A percentile compares a stretch with the other conserved stretches of the same genome.
Evolutionary conservation across 2,888 invertebrate species (phyloP).

Genomic region (Litoditis marina): DNA sequence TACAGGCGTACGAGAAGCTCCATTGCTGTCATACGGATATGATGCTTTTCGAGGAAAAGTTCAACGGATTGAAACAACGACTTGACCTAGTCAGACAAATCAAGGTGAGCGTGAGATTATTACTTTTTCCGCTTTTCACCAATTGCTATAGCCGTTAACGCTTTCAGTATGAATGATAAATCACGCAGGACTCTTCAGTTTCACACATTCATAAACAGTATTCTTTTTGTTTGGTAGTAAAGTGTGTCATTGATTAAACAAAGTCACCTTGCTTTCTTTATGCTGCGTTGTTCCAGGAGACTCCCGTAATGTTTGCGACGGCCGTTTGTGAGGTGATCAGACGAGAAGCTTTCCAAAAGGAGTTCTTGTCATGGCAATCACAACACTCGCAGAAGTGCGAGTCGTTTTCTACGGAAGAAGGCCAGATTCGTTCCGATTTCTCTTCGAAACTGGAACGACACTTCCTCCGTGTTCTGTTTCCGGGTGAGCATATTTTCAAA

Average conservation of each 20-base stretch:
- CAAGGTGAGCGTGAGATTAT: slow-evolving; percentile 7
- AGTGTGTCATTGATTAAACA: no score
- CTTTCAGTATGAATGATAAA: no score
- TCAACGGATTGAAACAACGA: slow-evolving; percentile 34
- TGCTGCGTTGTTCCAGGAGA: slow-evolving; percentile 43
- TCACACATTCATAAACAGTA: no score
- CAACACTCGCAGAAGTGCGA: slow-evolving; percentile 40
- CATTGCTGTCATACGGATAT: slow-evolving; percentile 40
- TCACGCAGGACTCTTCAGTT: no score
- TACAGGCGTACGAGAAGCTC: slow-evolving; percentile 45
- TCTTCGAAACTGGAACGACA: slow-evolving; percentile 77
- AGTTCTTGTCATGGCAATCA: slow-evolving; percentile 13
- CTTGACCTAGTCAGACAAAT: slow-evolving; percentile 42
- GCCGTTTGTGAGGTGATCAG: slow-evolving; percentile 54
- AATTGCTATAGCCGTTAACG: no score
- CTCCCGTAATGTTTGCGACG: slow-evolving; percentile 50
- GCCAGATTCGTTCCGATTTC: slow-evolving; percentile 76
- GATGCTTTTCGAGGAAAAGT: slow-evolving; percentile 51
- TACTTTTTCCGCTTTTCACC: no score
- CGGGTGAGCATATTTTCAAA: slow-evolving; percentile 67
- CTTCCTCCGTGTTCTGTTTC: slow-evolving; percentile 78
- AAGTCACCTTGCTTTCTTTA: slow-evolving; percentile 5
- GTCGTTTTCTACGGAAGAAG: slow-evolving; percentile 78
- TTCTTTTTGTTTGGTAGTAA: slow-evolving; percentile 1
- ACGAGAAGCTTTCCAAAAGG: slow-evolving; percentile 41